Percentiles rank a stretch among this genome's conserved stretches.
These are phyloP conservation scores for Tuta absoluta DNA, from an alignment of 2,888 invertebrate species.

Conservation along the genomic window DNA sequence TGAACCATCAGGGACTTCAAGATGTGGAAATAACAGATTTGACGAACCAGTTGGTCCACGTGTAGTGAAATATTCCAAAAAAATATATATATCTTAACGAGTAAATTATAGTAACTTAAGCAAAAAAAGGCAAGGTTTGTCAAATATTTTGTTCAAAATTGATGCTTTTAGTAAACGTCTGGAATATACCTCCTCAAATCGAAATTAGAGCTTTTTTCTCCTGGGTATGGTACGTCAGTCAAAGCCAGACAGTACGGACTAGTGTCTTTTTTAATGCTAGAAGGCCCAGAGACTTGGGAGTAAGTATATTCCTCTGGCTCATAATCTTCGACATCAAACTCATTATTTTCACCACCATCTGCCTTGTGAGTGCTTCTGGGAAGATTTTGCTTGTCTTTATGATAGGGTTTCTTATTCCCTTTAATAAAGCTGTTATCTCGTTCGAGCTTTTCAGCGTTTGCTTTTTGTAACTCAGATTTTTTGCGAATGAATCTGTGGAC, in stretches of 20 bases:
- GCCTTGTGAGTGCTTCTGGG: background rate
- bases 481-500: conserved; percentile 6
- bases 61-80: too few species aligned
- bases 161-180: too few species aligned
- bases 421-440: background rate
- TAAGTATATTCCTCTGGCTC: conserved; percentile 41
- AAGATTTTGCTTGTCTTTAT: background rate
- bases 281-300: too few species aligned
- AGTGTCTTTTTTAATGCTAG: too few species aligned
- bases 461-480: conserved; percentile 6
- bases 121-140: too few species aligned
- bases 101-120: too few species aligned
- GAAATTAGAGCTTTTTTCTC: conserved; percentile 62
- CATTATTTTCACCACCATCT: background rate
- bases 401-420: background rate
- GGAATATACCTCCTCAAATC: conserved; percentile 61
- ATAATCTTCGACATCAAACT: conserved; percentile 14
- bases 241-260: conserved; percentile 58
- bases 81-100: too few species aligned
- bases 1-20: too few species aligned
- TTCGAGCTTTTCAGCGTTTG: background rate
- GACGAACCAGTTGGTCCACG: too few species aligned
- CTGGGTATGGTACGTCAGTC: conserved; percentile 68
- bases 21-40: background rate
- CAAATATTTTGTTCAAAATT: too few species aligned